Conservation (phyloP, 1,140 invertebrate genomes). For the Musca vetustissima region DNA sequence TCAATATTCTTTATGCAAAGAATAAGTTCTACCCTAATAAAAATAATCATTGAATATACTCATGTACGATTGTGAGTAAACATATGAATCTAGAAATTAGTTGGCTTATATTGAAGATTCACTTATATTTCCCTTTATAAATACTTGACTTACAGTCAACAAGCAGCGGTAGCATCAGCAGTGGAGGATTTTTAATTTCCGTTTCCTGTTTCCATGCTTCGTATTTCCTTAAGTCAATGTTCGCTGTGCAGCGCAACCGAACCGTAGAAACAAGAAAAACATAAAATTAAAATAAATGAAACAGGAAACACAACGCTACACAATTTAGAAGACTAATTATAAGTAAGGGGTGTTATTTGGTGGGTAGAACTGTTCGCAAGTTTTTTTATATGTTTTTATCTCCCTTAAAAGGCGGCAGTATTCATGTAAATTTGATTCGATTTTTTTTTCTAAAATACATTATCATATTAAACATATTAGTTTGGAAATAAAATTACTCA, state of each 20-base stretch:
- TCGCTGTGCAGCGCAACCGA: neutral
- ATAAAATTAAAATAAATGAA: slow-evolving; percentile 17
- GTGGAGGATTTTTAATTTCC: slow-evolving; percentile 9
- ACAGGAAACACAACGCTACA: neutral
- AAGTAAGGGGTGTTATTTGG: neutral
- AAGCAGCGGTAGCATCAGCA: slow-evolving; percentile 1
- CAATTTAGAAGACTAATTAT: slow-evolving; percentile 11
- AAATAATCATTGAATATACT: no score
- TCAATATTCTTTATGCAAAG: no score
- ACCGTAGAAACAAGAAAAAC: neutral
- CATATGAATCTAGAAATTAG: no score
- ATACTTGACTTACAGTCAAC: slow-evolving; percentile 12
- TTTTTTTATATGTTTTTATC: no score
- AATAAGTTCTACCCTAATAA: no score
- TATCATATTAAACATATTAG: no score
- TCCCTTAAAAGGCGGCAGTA: no score
- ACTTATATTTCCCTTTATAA: neutral
- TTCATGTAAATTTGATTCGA: no score
- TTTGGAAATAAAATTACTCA: no score
- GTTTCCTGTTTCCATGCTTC: slow-evolving; percentile 12
- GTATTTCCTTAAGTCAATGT: slow-evolving; percentile 20
- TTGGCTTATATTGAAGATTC: no score
- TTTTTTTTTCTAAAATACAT: no score
- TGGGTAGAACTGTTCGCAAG: neutral
- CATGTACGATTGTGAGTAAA: no score